Evolutionary conservation across 2,888 invertebrate species (phyloP).

Genomic region (Alloscopus bannaensis): DNA sequence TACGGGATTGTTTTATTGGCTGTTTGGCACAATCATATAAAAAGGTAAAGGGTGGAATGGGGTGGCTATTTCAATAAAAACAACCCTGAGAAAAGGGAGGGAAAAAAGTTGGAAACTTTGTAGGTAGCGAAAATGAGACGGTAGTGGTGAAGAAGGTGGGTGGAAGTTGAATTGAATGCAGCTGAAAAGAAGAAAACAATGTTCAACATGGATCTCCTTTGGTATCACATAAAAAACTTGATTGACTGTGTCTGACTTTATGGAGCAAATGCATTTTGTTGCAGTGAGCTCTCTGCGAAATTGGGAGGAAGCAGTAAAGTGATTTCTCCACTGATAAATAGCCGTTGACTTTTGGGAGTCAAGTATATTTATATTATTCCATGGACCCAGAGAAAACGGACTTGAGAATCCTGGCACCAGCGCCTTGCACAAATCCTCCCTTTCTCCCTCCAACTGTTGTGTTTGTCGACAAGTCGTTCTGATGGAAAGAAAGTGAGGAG

Average conservation of each 20-base stretch:
- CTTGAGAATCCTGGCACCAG: constrained; percentile 13
- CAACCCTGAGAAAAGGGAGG: no score
- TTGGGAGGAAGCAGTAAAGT: no score
- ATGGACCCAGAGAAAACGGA: no score
- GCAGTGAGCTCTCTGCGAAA: no score
- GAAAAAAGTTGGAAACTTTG: no score
- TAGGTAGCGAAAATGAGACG: not conserved
- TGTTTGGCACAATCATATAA: not conserved
- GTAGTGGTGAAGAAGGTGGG: constrained; percentile 1
- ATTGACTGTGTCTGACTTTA: no score
- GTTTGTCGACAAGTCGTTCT: constrained; percentile 24
- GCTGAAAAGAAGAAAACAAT: no score
- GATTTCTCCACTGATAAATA: constrained; percentile 19
- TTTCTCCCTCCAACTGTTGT: not conserved
- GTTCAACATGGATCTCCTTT: no score
- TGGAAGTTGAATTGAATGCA: not conserved
- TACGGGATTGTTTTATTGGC: not conserved
- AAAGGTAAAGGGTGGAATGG: constrained; percentile 22
- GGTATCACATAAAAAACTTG: no score
- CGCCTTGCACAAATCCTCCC: not conserved
- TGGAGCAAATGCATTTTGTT: no score
- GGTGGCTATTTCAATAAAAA: constrained; percentile 34
- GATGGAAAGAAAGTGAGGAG: not conserved
- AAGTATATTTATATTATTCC: constrained; percentile 4
- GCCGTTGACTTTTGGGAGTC: constrained; percentile 24